Percentiles rank a stretch among this genome's conserved stretches.
Conservation (phyloP, 1,140 invertebrate genomes). For the Meloidogyne hapla region DNA sequence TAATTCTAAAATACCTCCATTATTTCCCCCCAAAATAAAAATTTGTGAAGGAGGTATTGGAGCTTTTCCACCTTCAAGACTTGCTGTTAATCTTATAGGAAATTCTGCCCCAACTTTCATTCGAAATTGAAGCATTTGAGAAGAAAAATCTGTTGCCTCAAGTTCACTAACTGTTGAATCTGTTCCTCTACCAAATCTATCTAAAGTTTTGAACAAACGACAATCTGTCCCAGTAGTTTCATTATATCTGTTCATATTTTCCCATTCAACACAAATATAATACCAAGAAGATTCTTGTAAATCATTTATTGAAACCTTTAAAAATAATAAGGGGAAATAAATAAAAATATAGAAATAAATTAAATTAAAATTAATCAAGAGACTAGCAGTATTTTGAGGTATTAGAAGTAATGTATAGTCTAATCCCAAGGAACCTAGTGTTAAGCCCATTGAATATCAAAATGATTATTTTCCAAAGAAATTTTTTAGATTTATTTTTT, state of each 20-base stretch:
- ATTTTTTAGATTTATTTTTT: too few species aligned
- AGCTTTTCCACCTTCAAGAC: conserved; percentile 43
- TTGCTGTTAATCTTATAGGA: conserved; percentile 44
- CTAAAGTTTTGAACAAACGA: conserved; percentile 44
- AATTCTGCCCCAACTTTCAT: conserved; percentile 35
- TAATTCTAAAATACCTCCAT: conserved; percentile 44
- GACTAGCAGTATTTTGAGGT: too few species aligned
- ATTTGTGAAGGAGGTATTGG: conserved; percentile 47
- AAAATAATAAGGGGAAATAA: too few species aligned
- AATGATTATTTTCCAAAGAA: too few species aligned
- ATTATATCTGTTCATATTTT: conserved; percentile 53
- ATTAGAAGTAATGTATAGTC: too few species aligned
- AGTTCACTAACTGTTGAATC: conserved; percentile 44
- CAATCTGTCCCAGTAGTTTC: conserved; percentile 55
- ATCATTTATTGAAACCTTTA: conserved; percentile 37
- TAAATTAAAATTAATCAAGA: too few species aligned
- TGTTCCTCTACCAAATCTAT: conserved; percentile 45
- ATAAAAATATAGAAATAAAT: too few species aligned
- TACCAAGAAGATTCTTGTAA: conserved; percentile 45
- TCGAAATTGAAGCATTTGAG: conserved; percentile 49
- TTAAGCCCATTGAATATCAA: too few species aligned
- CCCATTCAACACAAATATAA: conserved; percentile 52
- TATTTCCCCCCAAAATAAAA: conserved; percentile 38
- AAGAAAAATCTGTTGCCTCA: conserved; percentile 47
- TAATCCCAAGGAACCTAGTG: too few species aligned